Percentiles rank a stretch among this genome's conserved stretches.
phyloP scores from a whole-genome alignment of 2,113 vertebrate species.

The Chrysemys picta region DNA sequence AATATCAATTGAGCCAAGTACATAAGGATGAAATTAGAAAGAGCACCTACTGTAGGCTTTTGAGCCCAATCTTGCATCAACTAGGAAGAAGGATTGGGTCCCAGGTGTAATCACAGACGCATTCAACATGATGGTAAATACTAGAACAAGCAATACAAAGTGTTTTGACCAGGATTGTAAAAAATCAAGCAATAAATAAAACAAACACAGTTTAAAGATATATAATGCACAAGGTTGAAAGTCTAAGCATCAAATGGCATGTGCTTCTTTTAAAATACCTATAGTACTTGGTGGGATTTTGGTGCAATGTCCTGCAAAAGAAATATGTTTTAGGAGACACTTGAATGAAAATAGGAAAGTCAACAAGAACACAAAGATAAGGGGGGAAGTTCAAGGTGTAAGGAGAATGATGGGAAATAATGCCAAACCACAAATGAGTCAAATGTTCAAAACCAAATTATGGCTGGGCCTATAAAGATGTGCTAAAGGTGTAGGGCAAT shows the following conservation, averaged over 20 bases:
- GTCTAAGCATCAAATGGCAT: neutral
- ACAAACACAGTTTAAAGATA: neutral
- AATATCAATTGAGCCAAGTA: neutral
- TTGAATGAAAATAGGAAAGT: neutral
- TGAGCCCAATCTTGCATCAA: neutral
- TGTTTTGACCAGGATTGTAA: neutral
- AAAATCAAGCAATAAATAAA: conserved; percentile 13
- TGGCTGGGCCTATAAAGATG: neutral
- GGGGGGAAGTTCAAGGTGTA: neutral
- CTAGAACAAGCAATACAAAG: neutral
- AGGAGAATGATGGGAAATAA: neutral
- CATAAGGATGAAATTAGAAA: neutral
- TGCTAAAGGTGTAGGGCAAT: too few relatives aligned
- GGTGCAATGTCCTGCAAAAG: conserved; percentile 19
- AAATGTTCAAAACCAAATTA: neutral
- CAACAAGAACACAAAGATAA: neutral
- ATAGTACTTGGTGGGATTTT: neutral
- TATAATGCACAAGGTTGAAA: conserved; percentile 20
- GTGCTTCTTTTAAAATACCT: neutral
- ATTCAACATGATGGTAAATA: neutral
- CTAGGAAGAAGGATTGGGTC: too few relatives aligned
- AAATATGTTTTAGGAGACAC: neutral
- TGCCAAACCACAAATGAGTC: neutral
- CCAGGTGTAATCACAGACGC: neutral
- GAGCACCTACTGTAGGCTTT: neutral